Evolutionary conservation across 2,888 invertebrate genomes (phyloP).

Genomic region (Brenthis ino): DNA sequence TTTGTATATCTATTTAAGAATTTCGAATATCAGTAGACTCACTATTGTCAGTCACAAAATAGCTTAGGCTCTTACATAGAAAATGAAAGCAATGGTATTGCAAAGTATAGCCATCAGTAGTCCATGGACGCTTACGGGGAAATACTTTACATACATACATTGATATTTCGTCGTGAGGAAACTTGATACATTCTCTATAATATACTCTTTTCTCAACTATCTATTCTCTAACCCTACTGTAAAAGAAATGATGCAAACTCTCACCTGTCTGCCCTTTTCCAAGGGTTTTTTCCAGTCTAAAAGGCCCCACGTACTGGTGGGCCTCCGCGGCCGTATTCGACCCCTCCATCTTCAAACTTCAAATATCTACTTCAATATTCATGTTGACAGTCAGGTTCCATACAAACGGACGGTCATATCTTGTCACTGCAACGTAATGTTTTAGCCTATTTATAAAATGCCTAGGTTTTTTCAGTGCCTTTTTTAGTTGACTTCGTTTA

Average conservation of each 20-base stretch:
- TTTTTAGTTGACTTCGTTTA: too few relatives aligned
- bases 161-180: too few relatives aligned
- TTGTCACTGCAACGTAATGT: constrained; percentile 12
- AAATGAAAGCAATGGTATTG: too few relatives aligned
- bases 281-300: constrained; percentile 98
- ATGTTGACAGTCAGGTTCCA: constrained; percentile 26
- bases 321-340: constrained; percentile 71
- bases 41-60: too few relatives aligned
- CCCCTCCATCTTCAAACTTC: constrained; percentile 67
- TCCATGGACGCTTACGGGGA: too few relatives aligned
- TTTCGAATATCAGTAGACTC: too few relatives aligned
- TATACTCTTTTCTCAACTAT: too few relatives aligned
- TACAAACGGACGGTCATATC: constrained; percentile 45
- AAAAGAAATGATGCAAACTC: constrained; percentile 38
- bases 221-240: neutral
- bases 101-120: too few relatives aligned
- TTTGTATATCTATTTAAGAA: too few relatives aligned
- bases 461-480: neutral
- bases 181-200: too few relatives aligned
- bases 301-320: constrained; percentile 98
- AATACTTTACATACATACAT: too few relatives aligned
- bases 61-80: too few relatives aligned
- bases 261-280: constrained; percentile 99
- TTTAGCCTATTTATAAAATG: neutral
- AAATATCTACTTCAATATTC: constrained; percentile 36